These are phyloP conservation scores for Atta texana DNA, from an alignment of 1,140 invertebrate species.

Conservation along the genomic window DNA sequence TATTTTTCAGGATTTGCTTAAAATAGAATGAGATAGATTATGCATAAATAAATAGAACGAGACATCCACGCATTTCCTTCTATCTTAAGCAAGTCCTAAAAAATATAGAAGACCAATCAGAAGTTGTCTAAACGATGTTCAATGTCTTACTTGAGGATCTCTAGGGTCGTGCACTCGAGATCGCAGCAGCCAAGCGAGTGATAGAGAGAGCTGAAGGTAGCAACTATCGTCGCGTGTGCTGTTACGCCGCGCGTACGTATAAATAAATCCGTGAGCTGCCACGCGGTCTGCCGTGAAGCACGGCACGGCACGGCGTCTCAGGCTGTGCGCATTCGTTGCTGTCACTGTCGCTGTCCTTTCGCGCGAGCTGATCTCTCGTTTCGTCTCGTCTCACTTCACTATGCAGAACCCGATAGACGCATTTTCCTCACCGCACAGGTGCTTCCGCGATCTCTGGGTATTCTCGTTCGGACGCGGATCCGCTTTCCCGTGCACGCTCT, in stretches of 20 bases:
- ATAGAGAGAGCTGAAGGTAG: background rate
- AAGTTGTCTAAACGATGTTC: no score
- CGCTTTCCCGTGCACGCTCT: background rate
- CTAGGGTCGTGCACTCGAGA: background rate
- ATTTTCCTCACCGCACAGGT: slow-evolving; percentile 76
- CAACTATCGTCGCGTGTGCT: background rate
- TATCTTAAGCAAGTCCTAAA: no score
- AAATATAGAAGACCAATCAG: no score
- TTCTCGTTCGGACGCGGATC: slow-evolving; percentile 57
- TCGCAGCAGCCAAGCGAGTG: background rate
- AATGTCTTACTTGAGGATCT: no score
- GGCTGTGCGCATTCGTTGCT: slow-evolving; percentile 2
- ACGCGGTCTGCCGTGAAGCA: slow-evolving; percentile 84
- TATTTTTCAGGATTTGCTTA: no score
- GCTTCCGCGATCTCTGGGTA: slow-evolving; percentile 77
- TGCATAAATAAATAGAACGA: no score
- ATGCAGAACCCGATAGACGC: slow-evolving; percentile 61
- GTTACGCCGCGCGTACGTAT: slow-evolving; percentile 69
- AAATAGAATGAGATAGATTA: no score
- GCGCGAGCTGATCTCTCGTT: slow-evolving; percentile 13
- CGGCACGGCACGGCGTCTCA: slow-evolving; percentile 71
- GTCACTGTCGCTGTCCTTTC: slow-evolving; percentile 22
- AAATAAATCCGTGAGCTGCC: slow-evolving; percentile 83
- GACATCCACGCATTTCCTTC: no score
- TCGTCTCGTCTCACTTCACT: slow-evolving; percentile 7